Conservation (phyloP, 2,888 invertebrate species). For the Tromatobia lineatoria region DNA sequence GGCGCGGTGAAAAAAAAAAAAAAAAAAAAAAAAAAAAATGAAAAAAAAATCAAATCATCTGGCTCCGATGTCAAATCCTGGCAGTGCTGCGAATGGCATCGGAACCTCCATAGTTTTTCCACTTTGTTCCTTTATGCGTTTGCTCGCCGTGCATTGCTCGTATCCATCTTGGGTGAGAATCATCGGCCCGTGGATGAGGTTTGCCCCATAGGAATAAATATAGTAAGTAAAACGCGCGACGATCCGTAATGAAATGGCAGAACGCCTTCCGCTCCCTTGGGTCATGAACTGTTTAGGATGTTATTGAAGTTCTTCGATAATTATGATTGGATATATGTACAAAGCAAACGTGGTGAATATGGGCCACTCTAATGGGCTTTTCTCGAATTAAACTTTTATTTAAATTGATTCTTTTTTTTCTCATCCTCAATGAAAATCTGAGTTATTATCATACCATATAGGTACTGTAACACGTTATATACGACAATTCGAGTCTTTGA, state of each 20-base stretch:
- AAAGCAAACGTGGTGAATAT: no score
- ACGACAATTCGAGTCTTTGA: constrained; percentile 36
- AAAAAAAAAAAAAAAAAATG: background rate
- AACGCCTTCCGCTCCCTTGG: constrained; percentile 73
- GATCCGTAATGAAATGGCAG: constrained; percentile 80
- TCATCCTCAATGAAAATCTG: background rate
- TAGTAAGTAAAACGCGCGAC: constrained; percentile 40
- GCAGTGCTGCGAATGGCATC: constrained; percentile 10
- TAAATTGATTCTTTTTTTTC: no score
- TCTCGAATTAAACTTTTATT: no score
- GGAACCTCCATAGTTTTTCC: constrained; percentile 41
- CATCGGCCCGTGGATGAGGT: constrained; percentile 3
- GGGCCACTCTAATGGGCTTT: no score
- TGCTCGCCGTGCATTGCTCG: constrained; percentile 1
- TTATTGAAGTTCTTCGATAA: constrained; percentile 77
- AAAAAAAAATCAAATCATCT: background rate
- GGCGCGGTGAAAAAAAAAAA: constrained; percentile 11
- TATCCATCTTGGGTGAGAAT: constrained; percentile 52
- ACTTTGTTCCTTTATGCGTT: constrained; percentile 47
- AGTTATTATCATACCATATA: background rate
- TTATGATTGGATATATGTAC: no score
- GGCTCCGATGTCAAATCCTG: constrained; percentile 36
- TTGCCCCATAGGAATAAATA: constrained; percentile 23
- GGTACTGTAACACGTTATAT: background rate
- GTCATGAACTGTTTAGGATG: constrained; percentile 77